Base-by-base conservation (phyloP, 2,797 vertebrate species). In the Myiotriccus ornatus region DNA sequence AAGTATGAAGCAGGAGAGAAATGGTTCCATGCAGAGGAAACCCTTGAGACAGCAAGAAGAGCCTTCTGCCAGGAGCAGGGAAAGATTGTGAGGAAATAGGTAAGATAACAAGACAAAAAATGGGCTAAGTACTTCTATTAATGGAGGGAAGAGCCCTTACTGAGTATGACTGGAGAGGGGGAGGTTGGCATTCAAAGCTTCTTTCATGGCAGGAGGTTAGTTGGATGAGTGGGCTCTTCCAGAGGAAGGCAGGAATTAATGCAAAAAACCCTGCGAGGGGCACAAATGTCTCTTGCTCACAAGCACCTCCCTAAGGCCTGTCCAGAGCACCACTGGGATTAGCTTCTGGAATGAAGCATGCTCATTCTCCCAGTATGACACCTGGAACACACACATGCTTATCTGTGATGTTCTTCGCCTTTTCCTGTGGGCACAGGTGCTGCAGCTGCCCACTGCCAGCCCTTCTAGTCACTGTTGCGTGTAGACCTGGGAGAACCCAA, bases 311-410 rank as follows among this genome's bases (percentile, higher is more conserved):
- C 17, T 49, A 5, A 2, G 37, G 7, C 19, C 7, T 49, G 34
- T 32, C 5, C 27, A 47, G 70, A 53, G 12, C 37, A 62, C 12
- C 14, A 34, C 14, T 18, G 34, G 56, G 21, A 41, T 75, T 25
- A 82, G 19, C 17, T 63, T 53, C 56, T 82, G 19, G 20, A 64
- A 57, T 12, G 21, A 41, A 63, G 20, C 16, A 16, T n/a, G 15
- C 3, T 24, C 14, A 14, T 63, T 56, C 10, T 18, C 22, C 6
- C 10, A 9, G 1, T 25, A 28, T 12, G 28, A 59, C 0, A 1
- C 16, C 19, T 12, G 28, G 34, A 46, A 81, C 46, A 56, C 6
- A 14, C 12, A 55, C 15, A 13, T 15, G 30, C 5, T 56, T 28
- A 46, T 25, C 20, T 35, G 22, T 1, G 3, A 60, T 39, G 34